Evolutionary conservation across 2,888 invertebrate species (phyloP).

Genomic region (Euzophera pinguis): DNA sequence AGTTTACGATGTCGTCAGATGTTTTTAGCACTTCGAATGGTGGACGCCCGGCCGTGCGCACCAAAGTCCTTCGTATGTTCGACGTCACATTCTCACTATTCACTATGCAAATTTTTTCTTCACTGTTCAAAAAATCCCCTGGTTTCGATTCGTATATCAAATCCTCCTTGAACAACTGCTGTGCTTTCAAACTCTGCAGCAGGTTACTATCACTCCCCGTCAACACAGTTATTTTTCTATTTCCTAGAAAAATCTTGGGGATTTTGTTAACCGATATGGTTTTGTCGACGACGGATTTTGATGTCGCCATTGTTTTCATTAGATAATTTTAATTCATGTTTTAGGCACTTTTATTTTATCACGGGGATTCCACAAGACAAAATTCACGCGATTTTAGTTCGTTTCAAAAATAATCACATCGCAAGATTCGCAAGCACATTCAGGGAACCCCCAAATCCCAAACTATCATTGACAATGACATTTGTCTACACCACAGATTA

Average conservation of each 20-base stretch:
- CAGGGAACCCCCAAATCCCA: too few relatives aligned
- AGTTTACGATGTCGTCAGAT: slow-evolving; percentile 45
- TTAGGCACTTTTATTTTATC: neutral
- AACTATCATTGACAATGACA: too few relatives aligned
- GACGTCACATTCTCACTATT: slow-evolving; percentile 37
- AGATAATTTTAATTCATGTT: neutral
- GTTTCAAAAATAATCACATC: too few relatives aligned
- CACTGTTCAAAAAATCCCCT: slow-evolving; percentile 45
- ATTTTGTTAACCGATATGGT: neutral
- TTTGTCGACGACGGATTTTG: neutral
- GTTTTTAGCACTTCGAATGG: slow-evolving; percentile 40
- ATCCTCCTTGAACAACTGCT: slow-evolving; percentile 33
- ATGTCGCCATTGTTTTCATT: neutral
- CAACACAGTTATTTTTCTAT: slow-evolving; percentile 3
- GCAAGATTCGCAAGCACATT: too few relatives aligned
- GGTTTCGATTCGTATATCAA: slow-evolving; percentile 38
- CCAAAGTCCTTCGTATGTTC: slow-evolving; percentile 44
- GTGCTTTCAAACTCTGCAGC: slow-evolving; percentile 11
- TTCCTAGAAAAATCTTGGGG: neutral
- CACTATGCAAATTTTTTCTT: slow-evolving; percentile 36
- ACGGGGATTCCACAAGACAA: neutral
- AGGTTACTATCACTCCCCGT: neutral
- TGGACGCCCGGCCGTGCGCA: slow-evolving; percentile 19
- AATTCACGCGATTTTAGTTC: neutral
- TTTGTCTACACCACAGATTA: too few relatives aligned